Conservation (phyloP, 1,140 invertebrate genomes). For the Brachionus manjavacas region DNA sequence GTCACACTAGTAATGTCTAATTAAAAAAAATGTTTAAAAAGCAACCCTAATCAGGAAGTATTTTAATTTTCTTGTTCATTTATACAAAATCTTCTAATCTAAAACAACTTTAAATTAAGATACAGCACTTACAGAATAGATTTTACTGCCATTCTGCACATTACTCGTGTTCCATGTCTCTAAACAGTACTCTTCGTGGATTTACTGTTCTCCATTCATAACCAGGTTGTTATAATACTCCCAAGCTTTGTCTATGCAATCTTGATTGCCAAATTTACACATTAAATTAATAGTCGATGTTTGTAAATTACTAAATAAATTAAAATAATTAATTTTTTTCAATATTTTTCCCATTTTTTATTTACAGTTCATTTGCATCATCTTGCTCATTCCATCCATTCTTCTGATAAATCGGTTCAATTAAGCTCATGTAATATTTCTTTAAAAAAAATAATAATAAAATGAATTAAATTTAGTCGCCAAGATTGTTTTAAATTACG, state of each 20-base stretch:
- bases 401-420: not conserved
- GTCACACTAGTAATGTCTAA: too few relatives aligned
- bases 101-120: too few relatives aligned
- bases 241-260: not conserved
- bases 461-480: not conserved
- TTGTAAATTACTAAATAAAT: slow-evolving; percentile 19
- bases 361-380: slow-evolving; percentile 39
- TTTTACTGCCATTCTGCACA: too few relatives aligned
- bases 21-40: too few relatives aligned
- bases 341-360: not conserved
- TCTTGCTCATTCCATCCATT: not conserved
- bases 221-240: not conserved
- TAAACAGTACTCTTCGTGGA: too few relatives aligned
- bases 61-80: too few relatives aligned
- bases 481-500: not conserved
- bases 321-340: not conserved
- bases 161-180: too few relatives aligned
- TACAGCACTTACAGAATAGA: too few relatives aligned
- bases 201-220: not conserved
- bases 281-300: not conserved
- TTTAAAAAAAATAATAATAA: not conserved
- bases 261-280: slow-evolving; percentile 12
- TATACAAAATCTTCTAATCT: too few relatives aligned
- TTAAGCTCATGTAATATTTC: not conserved
- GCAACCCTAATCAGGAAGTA: too few relatives aligned